Evolutionary conservation across 2,797 vertebrate species (phyloP), one percentile per base, ranked within the genome.

Genomic region (Remorina albescens): DNA sequence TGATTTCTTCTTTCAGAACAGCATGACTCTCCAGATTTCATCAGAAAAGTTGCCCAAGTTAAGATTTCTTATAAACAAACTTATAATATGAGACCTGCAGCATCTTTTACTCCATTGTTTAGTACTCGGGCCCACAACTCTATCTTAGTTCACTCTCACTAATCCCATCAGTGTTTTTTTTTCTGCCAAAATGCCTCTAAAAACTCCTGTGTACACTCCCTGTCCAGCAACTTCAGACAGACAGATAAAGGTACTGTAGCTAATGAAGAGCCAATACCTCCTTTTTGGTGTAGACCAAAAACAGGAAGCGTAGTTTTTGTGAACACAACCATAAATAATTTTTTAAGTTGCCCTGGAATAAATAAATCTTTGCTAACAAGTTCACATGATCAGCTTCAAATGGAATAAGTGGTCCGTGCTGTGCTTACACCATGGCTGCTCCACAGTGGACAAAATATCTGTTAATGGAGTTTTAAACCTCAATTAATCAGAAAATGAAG

Each of bases 1-100:
- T 62, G 34, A 32, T 54, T 74, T 67, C 64, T 47, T 53, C 47
- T 67, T 77, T 68, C 6, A 18, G 63, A 11, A 28, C 51, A 42
- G 25, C n/a, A 11, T 49, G 39, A 71, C 23, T 8, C 50, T 4
- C 15, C 1, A 41, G 7, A 28, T 18, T 46, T n/a, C 39, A 23
- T 39, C 28, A 32, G 32, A 10, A 53, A 44, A n/a, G n/a, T n/a
- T n/a, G n/a, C n/a, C n/a, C n/a, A n/a, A n/a, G n/a, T n/a, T n/a
- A n/a, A n/a, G n/a, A n/a, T n/a, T n/a, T n/a, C n/a, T n/a, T n/a
- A n/a, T n/a, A n/a, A n/a, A n/a, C n/a, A n/a, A n/a, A n/a, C n/a
- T n/a, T n/a, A n/a, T n/a, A n/a, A n/a, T n/a, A n/a, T n/a, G n/a
- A n/a, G n/a, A n/a, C n/a, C n/a, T n/a, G n/a, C n/a, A n/a, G n/a